Evolutionary conservation across 2,797 vertebrate genomes (phyloP).

Genomic region (Pseudochromis fuscus): DNA sequence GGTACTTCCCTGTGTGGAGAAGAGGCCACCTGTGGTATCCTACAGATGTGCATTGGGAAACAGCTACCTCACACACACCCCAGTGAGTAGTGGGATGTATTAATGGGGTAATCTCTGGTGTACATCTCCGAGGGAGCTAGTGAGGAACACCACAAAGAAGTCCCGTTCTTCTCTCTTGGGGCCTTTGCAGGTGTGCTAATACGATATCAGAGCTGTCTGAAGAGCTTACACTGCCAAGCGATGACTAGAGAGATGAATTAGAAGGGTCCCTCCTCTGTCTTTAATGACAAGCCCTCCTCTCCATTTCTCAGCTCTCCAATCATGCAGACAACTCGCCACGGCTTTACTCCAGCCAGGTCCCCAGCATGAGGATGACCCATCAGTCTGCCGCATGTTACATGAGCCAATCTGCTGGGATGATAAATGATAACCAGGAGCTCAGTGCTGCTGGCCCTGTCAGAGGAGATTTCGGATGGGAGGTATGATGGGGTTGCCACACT

Average conservation of each 20-base stretch:
- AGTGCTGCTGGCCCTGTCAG: slow-evolving; percentile 80
- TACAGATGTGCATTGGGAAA: slow-evolving; percentile 66
- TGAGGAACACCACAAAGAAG: slow-evolving; percentile 78
- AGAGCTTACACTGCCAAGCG: slow-evolving; percentile 49
- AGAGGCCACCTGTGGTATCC: slow-evolving; percentile 71
- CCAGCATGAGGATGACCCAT: slow-evolving; percentile 81
- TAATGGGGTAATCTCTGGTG: slow-evolving; percentile 89
- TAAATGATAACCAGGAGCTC: slow-evolving; percentile 85
- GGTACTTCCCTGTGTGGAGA: slow-evolving; percentile 44
- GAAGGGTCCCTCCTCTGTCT: slow-evolving; percentile 53
- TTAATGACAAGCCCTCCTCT: slow-evolving; percentile 69
- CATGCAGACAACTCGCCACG: slow-evolving; percentile 69
- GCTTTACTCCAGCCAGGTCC: slow-evolving; percentile 75
- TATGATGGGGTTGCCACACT: slow-evolving; percentile 77
- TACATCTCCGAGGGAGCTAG: slow-evolving; percentile 78
- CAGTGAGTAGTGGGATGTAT: slow-evolving; percentile 86
- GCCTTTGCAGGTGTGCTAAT: slow-evolving; percentile 83
- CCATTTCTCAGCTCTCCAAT: slow-evolving; percentile 70
- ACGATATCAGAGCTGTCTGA: slow-evolving; percentile 67
- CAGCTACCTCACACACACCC: slow-evolving; percentile 30
- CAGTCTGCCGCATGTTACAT: slow-evolving; percentile 75
- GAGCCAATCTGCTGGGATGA: slow-evolving; percentile 84
- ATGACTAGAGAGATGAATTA: slow-evolving; percentile 65
- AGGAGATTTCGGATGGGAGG: slow-evolving; percentile 77
- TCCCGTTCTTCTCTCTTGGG: slow-evolving; percentile 81